These are phyloP conservation scores for Serilophus lunatus DNA, from an alignment of 2,113 vertebrate genomes.

Conservation along the genomic window DNA sequence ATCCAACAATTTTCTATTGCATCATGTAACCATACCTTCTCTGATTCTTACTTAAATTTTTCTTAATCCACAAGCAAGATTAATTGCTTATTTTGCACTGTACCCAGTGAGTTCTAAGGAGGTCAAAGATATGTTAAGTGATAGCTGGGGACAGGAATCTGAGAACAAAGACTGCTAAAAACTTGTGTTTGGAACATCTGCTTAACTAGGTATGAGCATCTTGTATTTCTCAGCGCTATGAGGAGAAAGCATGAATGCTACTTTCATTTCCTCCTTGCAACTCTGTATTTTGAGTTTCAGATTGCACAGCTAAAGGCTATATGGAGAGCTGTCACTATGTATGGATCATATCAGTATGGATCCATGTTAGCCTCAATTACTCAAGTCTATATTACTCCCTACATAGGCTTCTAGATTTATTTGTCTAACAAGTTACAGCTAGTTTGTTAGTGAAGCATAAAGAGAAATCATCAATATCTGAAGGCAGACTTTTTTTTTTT, in stretches of 20 bases:
- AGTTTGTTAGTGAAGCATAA: not conserved
- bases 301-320: not conserved
- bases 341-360: too few species aligned
- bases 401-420: not conserved
- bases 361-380: not conserved
- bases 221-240: fast-evolving
- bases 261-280: not conserved
- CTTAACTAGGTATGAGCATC: not conserved
- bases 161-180: not conserved
- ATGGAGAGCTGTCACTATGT: not conserved
- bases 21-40: not conserved
- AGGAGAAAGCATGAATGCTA: not conserved
- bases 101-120: not conserved
- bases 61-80: not conserved
- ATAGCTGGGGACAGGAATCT: fast-evolving
- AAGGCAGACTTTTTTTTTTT: not conserved
- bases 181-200: not conserved
- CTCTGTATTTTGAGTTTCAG: not conserved
- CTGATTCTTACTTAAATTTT: not conserved
- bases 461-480: not conserved
- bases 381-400: not conserved
- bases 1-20: not conserved
- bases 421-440: not conserved
- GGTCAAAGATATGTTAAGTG: not conserved
- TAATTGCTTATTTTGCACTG: not conserved